Conservation (phyloP, 2,113 vertebrate genomes). For the Circaetus gallicus region DNA sequence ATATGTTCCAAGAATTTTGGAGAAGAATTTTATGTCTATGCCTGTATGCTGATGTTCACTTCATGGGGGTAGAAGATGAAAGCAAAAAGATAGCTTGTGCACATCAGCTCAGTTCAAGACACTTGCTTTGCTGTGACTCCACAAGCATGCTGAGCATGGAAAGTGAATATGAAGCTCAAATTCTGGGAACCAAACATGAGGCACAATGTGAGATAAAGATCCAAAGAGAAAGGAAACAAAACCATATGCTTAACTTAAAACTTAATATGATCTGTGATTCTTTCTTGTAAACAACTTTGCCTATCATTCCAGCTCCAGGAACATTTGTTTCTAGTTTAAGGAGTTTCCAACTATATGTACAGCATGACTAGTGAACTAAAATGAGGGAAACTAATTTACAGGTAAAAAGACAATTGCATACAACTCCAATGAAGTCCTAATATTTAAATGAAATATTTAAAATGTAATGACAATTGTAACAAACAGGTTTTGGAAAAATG, state of each 20-base stretch:
- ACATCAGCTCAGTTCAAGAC: neutral
- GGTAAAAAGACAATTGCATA: neutral
- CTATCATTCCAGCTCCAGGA: neutral
- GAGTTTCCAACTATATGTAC: neutral
- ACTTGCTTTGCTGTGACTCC: neutral
- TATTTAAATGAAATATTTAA: neutral
- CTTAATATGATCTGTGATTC: conserved; percentile 8
- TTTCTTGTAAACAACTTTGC: conserved; percentile 36
- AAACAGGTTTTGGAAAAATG: neutral
- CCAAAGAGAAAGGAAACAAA: conserved; percentile 23
- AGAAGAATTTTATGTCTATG: neutral
- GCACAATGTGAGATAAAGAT: neutral
- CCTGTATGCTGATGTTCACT: neutral
- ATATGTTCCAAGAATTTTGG: neutral
- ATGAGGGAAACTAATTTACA: neutral
- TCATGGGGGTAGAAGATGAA: neutral
- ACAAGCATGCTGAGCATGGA: neutral
- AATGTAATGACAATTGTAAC: neutral
- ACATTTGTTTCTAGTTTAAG: conserved; percentile 22
- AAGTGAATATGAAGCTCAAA: neutral
- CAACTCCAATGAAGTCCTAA: neutral
- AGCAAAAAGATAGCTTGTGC: neutral
- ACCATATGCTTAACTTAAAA: conserved; percentile 2
- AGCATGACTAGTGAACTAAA: neutral
- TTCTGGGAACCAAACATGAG: neutral